Base-by-base conservation (phyloP, 2,888 invertebrate species). In the Trachelus troglodyta region DNA sequence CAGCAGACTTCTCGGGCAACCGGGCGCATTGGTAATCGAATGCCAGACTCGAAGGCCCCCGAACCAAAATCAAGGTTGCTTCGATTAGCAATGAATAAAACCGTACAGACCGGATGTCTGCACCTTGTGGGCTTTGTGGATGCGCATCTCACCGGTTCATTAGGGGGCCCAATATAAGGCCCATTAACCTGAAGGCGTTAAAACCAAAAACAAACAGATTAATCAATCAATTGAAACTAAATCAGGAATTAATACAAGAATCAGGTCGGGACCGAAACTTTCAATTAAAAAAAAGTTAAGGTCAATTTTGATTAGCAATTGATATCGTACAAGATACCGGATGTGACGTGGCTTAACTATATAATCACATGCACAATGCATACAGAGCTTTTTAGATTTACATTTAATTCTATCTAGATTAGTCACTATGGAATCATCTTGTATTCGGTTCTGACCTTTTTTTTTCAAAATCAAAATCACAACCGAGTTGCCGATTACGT, bases 61-160 rank as follows among this genome's bases (percentile, higher is more conserved):
- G 79, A 56, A 56, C 84, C 82, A 80, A 86, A 86, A 86, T 83
- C 85, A 85, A 85, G 84, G 85, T 81, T 86, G 80, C 79, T 78
- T 81, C 80, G 81, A 75, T 77, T 75, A 76, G 74, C 79, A 78
- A 78, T 75, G 79, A 76, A 74, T 75, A 74, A 74, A 34, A 34
- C 12, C 35, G 74, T 30, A 31, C 23, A 71, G 34, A 74, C 74
- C 74, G 74, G 74, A 74, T 74, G 74, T 74, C 35, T 74, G 74
- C 74, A 34, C 35, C 74, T 74, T 33, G 56, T 56, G 56, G 23
- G 9, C 9, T 23, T 2, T 56, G 23, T 56, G 9, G 23, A 56
- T 56, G 56, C 56, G 56, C 56, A 23, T 56, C 56, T 6, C 23
- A 9, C 23, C 56, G 6, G 56, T 56, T 56, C 23, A 23, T 23